These are phyloP conservation scores for Megaleporinus macrocephalus DNA, from an alignment of 2,113 vertebrate genomes.

Conservation along the genomic window DNA sequence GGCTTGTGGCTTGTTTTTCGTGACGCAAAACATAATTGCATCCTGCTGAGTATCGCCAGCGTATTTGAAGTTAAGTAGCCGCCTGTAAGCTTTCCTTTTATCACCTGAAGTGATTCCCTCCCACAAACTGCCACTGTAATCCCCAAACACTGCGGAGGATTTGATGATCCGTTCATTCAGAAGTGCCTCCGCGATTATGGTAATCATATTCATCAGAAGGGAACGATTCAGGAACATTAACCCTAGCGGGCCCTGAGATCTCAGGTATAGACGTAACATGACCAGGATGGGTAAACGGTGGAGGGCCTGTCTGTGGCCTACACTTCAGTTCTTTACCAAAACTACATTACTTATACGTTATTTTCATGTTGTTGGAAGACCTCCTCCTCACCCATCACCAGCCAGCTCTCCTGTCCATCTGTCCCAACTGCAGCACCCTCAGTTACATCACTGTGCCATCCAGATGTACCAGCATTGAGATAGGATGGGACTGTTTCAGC, in stretches of 20 bases:
- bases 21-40: slow-evolving; percentile 50
- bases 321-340: not conserved
- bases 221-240: slow-evolving; percentile 26
- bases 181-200: slow-evolving; percentile 2
- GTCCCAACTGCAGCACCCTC: too few relatives aligned
- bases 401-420: too few relatives aligned
- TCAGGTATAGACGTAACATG: not conserved
- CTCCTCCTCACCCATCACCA: too few relatives aligned
- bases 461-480: too few relatives aligned
- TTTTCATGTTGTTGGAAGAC: too few relatives aligned
- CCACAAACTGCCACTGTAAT: slow-evolving; percentile 37
- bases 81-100: slow-evolving; percentile 42
- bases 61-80: slow-evolving; percentile 47
- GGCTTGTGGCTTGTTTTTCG: slow-evolving; percentile 42
- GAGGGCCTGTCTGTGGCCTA: not conserved
- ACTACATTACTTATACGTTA: not conserved
- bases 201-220: slow-evolving; percentile 41
- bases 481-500: too few relatives aligned
- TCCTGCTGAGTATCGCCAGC: slow-evolving; percentile 15
- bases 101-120: slow-evolving; percentile 50
- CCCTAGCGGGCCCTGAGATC: not conserved
- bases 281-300: not conserved
- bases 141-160: not conserved
- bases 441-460: too few relatives aligned
- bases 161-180: slow-evolving; percentile 42